A percentile compares a stretch with the other conserved stretches of the same genome.
Conservation (phyloP, 2,797 vertebrate species). For the Enteromius treurensis region DNA sequence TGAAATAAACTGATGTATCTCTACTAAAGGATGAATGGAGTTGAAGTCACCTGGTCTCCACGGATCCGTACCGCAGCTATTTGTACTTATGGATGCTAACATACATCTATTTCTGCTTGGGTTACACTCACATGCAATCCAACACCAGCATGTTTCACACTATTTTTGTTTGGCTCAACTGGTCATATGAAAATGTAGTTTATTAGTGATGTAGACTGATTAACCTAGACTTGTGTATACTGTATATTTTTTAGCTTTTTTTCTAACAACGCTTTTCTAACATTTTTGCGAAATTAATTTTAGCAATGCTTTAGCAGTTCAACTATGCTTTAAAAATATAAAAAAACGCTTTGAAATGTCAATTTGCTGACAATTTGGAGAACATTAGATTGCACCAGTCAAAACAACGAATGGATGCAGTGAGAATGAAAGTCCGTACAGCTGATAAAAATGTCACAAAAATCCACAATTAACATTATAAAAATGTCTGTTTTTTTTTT, state of each 20-base stretch:
- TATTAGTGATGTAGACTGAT: background rate
- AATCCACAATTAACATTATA: background rate
- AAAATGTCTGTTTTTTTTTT: background rate
- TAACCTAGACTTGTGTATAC: background rate
- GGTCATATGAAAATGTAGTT: background rate
- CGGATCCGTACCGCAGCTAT: slow-evolving; percentile 9
- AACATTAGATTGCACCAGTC: background rate
- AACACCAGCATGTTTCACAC: background rate
- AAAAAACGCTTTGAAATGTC: background rate
- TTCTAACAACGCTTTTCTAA: background rate
- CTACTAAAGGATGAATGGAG: slow-evolving; percentile 39
- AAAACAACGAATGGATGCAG: background rate
- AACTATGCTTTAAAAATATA: background rate
- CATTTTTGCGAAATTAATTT: background rate
- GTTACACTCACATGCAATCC: background rate
- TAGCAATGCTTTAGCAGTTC: background rate
- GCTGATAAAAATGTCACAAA: background rate
- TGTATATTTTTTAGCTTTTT: background rate
- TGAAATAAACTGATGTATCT: slow-evolving; percentile 32
- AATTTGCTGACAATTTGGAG: background rate
- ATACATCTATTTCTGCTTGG: slow-evolving; percentile 33
- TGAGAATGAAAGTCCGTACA: background rate
- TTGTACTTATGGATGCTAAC: slow-evolving; percentile 26
- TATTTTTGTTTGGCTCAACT: background rate
- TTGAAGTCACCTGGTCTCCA: slow-evolving; percentile 35